These are phyloP conservation scores for Saccostrea glomerata DNA, from an alignment of 1,140 invertebrate species.

Conservation along the genomic window DNA sequence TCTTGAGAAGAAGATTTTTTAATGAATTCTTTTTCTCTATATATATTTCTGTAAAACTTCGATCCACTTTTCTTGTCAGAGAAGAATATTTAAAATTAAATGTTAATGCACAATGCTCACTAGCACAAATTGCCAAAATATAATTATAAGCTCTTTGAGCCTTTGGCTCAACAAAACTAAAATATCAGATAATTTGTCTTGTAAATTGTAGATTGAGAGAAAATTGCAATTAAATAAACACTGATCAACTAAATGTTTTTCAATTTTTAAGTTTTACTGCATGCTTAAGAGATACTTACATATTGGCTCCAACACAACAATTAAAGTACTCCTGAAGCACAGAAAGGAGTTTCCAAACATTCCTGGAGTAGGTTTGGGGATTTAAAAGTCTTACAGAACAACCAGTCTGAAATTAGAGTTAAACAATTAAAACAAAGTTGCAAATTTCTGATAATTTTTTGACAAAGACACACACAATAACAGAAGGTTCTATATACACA, in stretches of 20 bases:
- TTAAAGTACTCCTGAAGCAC: conserved; percentile 95
- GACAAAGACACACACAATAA: background rate
- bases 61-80: no score
- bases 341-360: conserved; percentile 83
- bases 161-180: no score
- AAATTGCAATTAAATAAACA: background rate
- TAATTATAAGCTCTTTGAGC: no score
- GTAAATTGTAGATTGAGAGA: no score
- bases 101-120: no score
- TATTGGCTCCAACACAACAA: conserved; percentile 95
- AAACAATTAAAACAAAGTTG: background rate
- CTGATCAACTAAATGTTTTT: background rate
- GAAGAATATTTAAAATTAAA: no score
- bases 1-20: no score
- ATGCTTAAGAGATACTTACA: conserved; percentile 78
- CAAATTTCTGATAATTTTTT: background rate
- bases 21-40: no score
- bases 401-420: conserved; percentile 83
- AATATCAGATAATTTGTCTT: no score
- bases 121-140: no score
- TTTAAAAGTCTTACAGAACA: conserved; percentile 95
- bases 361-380: conserved; percentile 91
- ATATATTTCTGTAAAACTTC: no score
- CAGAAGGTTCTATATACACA: background rate
- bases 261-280: background rate